Evolutionary conservation across 2,113 vertebrate species (phyloP).

Genomic region (Canis aureus): DNA sequence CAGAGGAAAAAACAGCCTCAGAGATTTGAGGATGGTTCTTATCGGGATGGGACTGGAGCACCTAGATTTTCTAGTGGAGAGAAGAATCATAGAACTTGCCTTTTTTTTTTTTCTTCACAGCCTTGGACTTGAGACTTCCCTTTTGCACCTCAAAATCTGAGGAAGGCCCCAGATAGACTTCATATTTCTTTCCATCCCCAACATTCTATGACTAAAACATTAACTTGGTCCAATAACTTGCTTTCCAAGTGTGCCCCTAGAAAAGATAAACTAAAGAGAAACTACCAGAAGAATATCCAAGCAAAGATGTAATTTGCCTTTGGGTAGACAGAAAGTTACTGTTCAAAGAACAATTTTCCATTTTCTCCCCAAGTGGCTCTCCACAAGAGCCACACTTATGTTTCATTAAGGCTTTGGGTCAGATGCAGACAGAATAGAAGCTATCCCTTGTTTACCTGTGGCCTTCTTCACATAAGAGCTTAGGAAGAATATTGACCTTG

Average conservation of each 20-base stretch:
- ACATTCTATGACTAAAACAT: neutral
- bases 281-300: neutral
- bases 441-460: neutral
- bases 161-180: neutral
- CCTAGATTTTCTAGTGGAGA: neutral
- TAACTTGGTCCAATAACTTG: neutral
- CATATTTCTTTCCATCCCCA: neutral
- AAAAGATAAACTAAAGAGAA: constrained; percentile 35
- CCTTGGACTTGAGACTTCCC: neutral
- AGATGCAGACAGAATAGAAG: neutral
- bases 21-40: neutral
- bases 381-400: neutral
- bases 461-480: neutral
- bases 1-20: neutral
- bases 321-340: neutral
- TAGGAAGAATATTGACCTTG: neutral
- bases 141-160: neutral
- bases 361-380: neutral
- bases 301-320: neutral
- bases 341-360: neutral
- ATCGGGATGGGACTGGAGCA: neutral
- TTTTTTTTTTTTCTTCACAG: neutral
- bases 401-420: neutral
- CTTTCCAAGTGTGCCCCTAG: neutral
- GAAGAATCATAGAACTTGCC: neutral